These are phyloP conservation scores for Muntiacus reevesi DNA, from an alignment of 2,113 vertebrate genomes.

Conservation along the genomic window DNA sequence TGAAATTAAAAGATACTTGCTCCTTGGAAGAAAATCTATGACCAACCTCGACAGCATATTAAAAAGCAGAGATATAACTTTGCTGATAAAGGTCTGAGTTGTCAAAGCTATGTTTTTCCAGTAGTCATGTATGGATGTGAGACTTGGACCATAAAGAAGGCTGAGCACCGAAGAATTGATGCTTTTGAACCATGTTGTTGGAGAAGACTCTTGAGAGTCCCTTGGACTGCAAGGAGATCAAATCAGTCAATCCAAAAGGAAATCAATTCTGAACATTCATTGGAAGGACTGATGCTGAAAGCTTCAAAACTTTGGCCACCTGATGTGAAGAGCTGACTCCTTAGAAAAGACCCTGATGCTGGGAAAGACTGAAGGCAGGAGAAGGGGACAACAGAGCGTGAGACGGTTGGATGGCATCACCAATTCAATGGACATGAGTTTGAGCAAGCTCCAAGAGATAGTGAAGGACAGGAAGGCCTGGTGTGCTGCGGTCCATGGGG, in stretches of 20 bases:
- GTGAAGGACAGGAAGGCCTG: not conserved
- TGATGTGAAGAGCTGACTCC: not conserved
- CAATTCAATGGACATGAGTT: not conserved
- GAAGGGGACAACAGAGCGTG: not conserved
- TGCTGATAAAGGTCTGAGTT: not conserved
- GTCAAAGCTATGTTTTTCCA: not conserved
- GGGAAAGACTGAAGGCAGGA: not conserved
- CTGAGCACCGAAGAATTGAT: rapidly evolving
- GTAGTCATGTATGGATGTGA: not conserved
- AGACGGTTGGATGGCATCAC: not conserved
- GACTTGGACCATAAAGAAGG: not conserved
- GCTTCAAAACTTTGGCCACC: not conserved
- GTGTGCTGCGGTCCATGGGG: not conserved
- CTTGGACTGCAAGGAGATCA: not conserved
- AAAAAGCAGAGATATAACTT: not conserved
- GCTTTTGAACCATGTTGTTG: not conserved
- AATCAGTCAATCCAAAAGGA: not conserved
- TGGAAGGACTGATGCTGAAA: not conserved
- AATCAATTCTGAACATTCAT: not conserved
- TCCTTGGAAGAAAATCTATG: not conserved
- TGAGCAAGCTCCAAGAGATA: not conserved
- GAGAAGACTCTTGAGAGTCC: not conserved
- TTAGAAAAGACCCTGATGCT: not conserved
- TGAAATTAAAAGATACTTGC: not conserved
- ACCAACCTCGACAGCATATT: not conserved